phyloP scores from a whole-genome alignment of 2,797 vertebrate genomes.

The Rhynchotus rufescens region DNA sequence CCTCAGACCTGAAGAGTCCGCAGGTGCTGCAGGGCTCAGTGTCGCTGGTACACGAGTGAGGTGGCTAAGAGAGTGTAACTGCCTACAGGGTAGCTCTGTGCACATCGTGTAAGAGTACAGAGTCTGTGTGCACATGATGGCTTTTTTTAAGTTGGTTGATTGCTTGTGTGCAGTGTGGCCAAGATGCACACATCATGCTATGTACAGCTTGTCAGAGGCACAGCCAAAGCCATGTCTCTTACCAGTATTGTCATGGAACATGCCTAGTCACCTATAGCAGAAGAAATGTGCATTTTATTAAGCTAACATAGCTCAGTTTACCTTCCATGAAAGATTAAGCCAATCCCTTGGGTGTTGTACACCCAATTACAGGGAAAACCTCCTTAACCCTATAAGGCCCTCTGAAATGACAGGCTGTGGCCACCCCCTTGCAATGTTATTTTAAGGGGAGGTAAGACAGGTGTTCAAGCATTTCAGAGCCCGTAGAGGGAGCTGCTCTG shows the following conservation, averaged over 20 bases:
- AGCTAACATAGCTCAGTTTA: not conserved
- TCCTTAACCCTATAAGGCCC: not conserved
- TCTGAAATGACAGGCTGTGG: not conserved
- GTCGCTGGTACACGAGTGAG: not conserved
- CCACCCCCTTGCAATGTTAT: not conserved
- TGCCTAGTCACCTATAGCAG: not conserved
- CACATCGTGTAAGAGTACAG: not conserved
- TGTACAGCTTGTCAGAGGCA: not conserved
- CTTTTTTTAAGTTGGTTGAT: not conserved
- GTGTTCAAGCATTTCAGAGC: conserved; percentile 11
- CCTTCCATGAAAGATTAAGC: not conserved
- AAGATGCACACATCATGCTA: not conserved
- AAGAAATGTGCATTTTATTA: not conserved
- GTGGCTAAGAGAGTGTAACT: not conserved
- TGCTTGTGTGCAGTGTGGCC: not conserved
- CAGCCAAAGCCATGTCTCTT: not conserved
- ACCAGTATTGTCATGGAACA: not conserved
- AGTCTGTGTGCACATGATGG: not conserved
- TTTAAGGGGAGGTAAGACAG: not conserved
- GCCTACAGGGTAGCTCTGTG: not conserved
- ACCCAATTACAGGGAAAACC: not conserved
- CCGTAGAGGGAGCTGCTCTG: conserved; percentile 41
- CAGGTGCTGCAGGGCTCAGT: not conserved
- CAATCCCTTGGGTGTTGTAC: not conserved
- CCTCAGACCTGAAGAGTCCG: not conserved